Evolutionary conservation across 1,140 invertebrate species (phyloP).

Genomic region (Cydia fagiglandana): DNA sequence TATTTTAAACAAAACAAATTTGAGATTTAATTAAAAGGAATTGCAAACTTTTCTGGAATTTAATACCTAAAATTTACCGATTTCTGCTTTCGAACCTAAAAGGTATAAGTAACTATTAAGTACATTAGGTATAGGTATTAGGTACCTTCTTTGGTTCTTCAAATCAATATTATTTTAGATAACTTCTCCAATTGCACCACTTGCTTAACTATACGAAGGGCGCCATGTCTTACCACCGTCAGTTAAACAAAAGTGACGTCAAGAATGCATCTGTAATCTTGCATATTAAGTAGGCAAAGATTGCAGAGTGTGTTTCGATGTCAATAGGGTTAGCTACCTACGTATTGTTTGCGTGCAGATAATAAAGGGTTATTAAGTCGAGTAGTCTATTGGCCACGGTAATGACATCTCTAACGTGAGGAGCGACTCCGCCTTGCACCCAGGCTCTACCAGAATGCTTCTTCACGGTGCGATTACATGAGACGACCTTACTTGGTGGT

Average conservation of each 20-base stretch:
- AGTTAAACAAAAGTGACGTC: not conserved
- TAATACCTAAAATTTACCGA: too few species aligned
- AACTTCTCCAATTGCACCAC: too few species aligned
- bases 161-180: too few species aligned
- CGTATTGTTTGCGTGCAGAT: constrained; percentile 42
- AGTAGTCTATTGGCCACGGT: constrained; percentile 39
- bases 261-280: constrained; percentile 10
- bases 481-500: constrained; percentile 12
- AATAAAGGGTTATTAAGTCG: constrained; percentile 43
- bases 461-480: constrained; percentile 19
- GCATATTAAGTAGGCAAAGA: constrained; percentile 13
- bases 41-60: too few species aligned
- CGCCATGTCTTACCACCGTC: too few species aligned
- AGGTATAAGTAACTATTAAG: too few species aligned
- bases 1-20: too few species aligned
- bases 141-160: too few species aligned
- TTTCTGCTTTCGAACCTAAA: too few species aligned
- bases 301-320: constrained; percentile 3
- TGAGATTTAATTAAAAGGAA: too few species aligned
- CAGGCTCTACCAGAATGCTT: not conserved
- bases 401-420: constrained; percentile 25
- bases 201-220: too few species aligned
- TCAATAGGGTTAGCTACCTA: constrained; percentile 29
- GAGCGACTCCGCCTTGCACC: constrained; percentile 16
- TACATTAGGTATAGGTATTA: too few species aligned